Evolutionary conservation across 1,140 invertebrate species (phyloP), one percentile per base, ranked within the genome.

Genomic region (Pseudomyrmex concolor): DNA sequence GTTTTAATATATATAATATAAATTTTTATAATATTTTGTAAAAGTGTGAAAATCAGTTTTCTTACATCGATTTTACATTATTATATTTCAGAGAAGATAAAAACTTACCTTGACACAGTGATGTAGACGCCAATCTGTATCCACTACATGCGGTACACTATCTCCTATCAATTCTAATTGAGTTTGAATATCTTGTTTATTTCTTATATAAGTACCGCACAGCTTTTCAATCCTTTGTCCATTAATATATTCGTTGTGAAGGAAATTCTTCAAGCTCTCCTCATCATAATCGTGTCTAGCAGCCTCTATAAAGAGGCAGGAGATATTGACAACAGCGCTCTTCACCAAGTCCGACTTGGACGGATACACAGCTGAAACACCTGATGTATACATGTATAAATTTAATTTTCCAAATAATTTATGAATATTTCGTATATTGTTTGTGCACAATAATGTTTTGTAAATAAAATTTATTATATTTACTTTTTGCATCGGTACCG

Each of bases 81-180:
- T 70, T 34, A 67, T 17, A 34, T 34, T 34, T 34, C 34, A 34
- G 25, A 1, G 70, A 59, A 55, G 19, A 67, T 77, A 68, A 17
- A 62, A 10, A 59, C n/a, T 85, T 92, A 95, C 95, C 90, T 95
- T 95, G 12, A 95, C 84, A 34, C 93, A 92, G 87, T 94, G 95
- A 91, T 96, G 96, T 60, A 96, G 91, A 92, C 95, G 95, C 96
- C 96, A 97, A 84, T 95, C 95, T 2, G 96, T 93, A 88, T 97
- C 96, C n/a, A 95, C 94, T 62, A 97, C 94, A 86, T 96, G 95
- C 5, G 95, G 95, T 78, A 95, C 86, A 88, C 93, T 90, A 83
- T 89, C 92, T 17, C 95, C 95, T 80, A 95, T 94, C 82, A 92
- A 91, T 86, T 94, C 92, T 34, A 95, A 90, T 7, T 89, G 89